phyloP scores from a whole-genome alignment of 2,113 vertebrate genomes.

The Dolichotis patagonum region DNA sequence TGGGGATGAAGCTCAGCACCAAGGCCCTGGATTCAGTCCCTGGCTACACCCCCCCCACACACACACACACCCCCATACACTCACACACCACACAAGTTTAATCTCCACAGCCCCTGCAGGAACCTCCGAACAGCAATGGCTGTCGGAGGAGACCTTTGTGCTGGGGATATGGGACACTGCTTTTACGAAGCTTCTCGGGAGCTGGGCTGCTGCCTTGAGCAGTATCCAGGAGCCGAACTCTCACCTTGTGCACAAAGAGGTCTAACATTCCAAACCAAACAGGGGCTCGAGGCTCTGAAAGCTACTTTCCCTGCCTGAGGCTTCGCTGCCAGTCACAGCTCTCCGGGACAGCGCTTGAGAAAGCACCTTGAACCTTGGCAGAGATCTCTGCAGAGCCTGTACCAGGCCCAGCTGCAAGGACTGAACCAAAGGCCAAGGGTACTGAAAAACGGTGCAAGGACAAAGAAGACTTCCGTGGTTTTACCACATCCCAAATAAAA shows the following conservation, averaged over 20 bases:
- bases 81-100: neutral
- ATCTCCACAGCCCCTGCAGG: neutral
- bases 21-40: neutral
- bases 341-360: constrained; percentile 7
- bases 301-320: neutral
- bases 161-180: neutral
- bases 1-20: neutral
- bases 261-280: constrained; percentile 57
- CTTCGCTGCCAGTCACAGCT: neutral
- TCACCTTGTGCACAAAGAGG: neutral
- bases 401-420: neutral
- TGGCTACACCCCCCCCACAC: neutral
- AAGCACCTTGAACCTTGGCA: constrained; percentile 39
- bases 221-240: constrained; percentile 23
- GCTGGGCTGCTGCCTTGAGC: neutral
- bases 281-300: constrained; percentile 24
- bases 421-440: neutral
- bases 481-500: constrained; percentile 32
- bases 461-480: neutral
- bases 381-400: neutral
- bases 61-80: neutral
- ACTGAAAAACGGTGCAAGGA: neutral
- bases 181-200: constrained; percentile 61
- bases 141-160: neutral
- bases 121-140: neutral